Conservation (phyloP, 2,113 vertebrate species). For the Dasyurus viverrinus region DNA sequence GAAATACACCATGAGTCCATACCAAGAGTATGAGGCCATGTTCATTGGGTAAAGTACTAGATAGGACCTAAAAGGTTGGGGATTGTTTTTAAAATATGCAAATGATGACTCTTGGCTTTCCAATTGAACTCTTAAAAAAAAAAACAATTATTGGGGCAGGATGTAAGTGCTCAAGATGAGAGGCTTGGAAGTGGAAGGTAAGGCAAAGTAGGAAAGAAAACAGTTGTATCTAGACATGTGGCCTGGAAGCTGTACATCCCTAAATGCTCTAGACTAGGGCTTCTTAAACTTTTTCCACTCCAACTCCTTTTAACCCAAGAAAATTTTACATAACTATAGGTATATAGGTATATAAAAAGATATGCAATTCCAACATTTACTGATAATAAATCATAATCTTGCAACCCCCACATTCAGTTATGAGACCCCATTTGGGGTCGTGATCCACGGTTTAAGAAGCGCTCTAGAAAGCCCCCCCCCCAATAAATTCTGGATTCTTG, state of each 20-base stretch:
- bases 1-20: not conserved
- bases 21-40: not conserved
- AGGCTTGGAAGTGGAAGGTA: not conserved
- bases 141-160: not conserved
- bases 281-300: too few species aligned
- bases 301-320: too few species aligned
- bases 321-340: too few species aligned
- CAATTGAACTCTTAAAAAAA: not conserved
- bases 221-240: not conserved
- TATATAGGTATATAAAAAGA: too few species aligned
- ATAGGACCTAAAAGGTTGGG: not conserved
- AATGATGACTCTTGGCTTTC: slow-evolving; percentile 2
- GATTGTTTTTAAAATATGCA: not conserved
- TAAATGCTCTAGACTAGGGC: not conserved
- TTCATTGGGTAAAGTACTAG: not conserved
- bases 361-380: too few species aligned
- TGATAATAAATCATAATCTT: too few species aligned
- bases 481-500: slow-evolving; percentile 3
- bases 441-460: too few species aligned
- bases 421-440: too few species aligned
- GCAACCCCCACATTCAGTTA: too few species aligned
- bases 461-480: not conserved
- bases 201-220: not conserved
- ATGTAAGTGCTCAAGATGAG: not conserved
- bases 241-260: not conserved